Base-by-base conservation (phyloP, 1,140 invertebrate species). In the Drosophila paulistorum region DNA sequence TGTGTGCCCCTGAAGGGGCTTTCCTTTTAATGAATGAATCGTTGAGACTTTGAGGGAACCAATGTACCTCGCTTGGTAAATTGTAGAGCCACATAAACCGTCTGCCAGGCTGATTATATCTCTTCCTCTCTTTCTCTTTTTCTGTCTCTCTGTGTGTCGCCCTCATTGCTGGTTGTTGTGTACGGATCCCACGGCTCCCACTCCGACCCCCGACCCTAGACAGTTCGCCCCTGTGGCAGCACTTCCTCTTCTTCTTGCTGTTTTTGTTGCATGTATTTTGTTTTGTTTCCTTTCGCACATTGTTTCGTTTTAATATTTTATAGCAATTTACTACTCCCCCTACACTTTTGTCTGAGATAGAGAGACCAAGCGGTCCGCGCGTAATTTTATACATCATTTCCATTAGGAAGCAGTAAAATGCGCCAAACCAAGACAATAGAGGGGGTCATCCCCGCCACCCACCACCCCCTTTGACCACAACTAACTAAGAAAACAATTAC, bases 261-360 rank as follows among this genome's bases (percentile, higher is more conserved):
- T 30, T 63, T 61, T 35, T 37, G 14, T 61, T 48, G 61, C 37
- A 45, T 39, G 37, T 74, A 45, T 68, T 80, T 77, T 77, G 60
- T 74, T 79, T 80, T 77, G 77, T 77, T 84, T 79, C 68, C 81
- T 77, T 71, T 84, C 48, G 42, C 65, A 77, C 81, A 79, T 84
- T 84, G 74, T 77, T 81, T 81, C 70, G 68, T 63, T 85, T 85
- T 81, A 85, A 78, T 85, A 70, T 81, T 77, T 71, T 74, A 79
- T 79, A 60, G 73, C 75, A 72, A 79, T 76, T 79, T 81, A 76
- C 73, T 66, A 66, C 68, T 58, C 10, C 57, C n/a, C n/a, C 57
- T 37, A 11, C 57, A 37, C 9, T 30, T 30, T 35, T 7, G 30
- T 20, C 14, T 7, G 14, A 48, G 14, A 48, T 17, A 11, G 45